Conservation (phyloP, 2,888 invertebrate species). For the Drosophila conformis region DNA sequence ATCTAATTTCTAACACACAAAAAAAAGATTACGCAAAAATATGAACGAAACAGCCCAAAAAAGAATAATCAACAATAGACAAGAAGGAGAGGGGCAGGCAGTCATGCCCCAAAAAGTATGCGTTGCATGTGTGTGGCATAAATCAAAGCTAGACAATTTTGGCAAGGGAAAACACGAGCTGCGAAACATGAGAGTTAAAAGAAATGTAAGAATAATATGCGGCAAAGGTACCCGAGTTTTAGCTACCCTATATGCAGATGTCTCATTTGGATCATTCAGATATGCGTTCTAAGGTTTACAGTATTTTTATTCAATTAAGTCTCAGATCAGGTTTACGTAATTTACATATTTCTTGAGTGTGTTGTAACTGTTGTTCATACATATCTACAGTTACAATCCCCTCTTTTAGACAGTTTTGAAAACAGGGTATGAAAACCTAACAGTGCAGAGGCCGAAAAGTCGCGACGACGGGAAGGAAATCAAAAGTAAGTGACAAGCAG, state of each 20-base stretch:
- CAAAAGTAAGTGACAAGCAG: conserved; percentile 80
- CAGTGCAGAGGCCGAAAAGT: conserved; percentile 11
- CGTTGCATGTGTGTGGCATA: conserved; percentile 79
- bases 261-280: background rate
- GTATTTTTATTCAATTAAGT: no score
- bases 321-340: background rate
- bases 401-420: background rate
- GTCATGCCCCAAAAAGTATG: conserved; percentile 71
- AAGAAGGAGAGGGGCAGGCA: conserved; percentile 51
- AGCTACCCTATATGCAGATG: conserved; percentile 8
- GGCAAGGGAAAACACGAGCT: conserved; percentile 71
- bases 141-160: conserved; percentile 79
- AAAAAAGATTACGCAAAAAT: conserved; percentile 63
- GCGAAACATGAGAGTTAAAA: conserved; percentile 52
- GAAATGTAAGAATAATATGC: conserved; percentile 5
- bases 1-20: conserved; percentile 69
- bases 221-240: background rate
- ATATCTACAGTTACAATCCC: background rate
- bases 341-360: background rate
- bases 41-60: conserved; percentile 32
- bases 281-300: no score
- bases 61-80: conserved; percentile 60
- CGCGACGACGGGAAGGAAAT: conserved; percentile 62
- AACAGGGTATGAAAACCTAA: conserved; percentile 32
- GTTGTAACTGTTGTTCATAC: rapidly evolving